Conservation (phyloP, 2,888 invertebrate species). For the Halictus ligatus region DNA sequence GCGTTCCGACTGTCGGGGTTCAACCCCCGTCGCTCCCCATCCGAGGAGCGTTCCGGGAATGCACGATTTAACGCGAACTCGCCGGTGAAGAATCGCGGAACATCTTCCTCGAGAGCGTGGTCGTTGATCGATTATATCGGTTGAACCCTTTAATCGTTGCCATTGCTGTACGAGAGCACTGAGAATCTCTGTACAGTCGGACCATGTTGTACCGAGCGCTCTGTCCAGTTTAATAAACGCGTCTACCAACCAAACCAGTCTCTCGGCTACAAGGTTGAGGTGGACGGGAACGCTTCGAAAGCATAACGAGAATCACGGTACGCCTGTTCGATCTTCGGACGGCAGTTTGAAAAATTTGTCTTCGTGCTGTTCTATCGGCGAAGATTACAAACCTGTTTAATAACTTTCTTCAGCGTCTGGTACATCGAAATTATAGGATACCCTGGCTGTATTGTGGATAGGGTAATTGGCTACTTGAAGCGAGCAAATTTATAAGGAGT, state of each 20-base stretch:
- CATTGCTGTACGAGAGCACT: background rate
- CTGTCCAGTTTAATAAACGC: constrained; percentile 1
- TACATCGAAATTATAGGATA: background rate
- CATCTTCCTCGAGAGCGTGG: background rate
- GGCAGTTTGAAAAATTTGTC: background rate
- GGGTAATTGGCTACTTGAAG: background rate
- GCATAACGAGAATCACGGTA: background rate
- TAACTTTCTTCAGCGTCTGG: background rate
- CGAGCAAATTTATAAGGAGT: background rate
- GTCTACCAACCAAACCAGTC: constrained; percentile 3
- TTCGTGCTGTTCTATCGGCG: background rate
- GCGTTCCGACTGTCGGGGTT: background rate
- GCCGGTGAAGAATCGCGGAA: background rate
- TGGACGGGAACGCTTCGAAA: background rate
- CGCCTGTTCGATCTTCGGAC: background rate
- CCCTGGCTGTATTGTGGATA: background rate
- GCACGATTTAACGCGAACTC: background rate
- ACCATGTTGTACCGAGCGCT: background rate
- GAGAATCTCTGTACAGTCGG: background rate
- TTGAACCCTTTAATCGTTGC: background rate
- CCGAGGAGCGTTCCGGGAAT: background rate
- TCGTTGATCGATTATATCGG: constrained; percentile 1
- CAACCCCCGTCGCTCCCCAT: background rate
- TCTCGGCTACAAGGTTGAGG: background rate
- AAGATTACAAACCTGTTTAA: constrained; percentile 4